Conservation (phyloP, 2,113 vertebrate species). For the Perccottus glenii region DNA sequence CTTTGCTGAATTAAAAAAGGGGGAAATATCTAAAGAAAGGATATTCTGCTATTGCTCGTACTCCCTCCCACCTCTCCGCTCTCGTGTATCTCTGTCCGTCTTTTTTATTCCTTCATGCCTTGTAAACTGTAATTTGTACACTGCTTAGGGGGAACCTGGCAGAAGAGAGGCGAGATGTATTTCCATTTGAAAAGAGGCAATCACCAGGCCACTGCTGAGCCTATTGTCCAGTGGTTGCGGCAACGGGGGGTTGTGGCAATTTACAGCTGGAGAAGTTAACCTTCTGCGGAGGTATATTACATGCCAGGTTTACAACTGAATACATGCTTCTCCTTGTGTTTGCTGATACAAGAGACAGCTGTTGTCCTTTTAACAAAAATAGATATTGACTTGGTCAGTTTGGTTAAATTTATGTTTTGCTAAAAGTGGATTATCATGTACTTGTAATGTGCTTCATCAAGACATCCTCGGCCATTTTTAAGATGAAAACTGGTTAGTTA, state of each 20-base stretch:
- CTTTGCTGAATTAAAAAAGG: conserved; percentile 88
- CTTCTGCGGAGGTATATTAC: conserved; percentile 65
- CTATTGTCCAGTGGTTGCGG: conserved; percentile 88
- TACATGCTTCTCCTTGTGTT: conserved; percentile 41
- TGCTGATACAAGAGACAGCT: conserved; percentile 27
- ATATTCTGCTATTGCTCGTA: conserved; percentile 83
- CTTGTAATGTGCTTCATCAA: neutral
- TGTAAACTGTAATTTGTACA: conserved; percentile 99
- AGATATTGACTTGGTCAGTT: neutral
- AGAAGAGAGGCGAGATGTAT: conserved; percentile 92
- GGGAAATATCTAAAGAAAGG: conserved; percentile 73
- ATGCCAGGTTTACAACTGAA: conserved; percentile 26
- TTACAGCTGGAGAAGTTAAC: conserved; percentile 82
- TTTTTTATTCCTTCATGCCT: conserved; percentile 85
- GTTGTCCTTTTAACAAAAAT: conserved; percentile 9
- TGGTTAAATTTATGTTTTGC: neutral
- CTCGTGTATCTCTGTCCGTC: conserved; percentile 50
- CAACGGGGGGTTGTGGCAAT: conserved; percentile 74
- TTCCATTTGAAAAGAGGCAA: conserved; percentile 99
- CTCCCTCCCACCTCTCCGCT: conserved; percentile 34
- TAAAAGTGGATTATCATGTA: neutral
- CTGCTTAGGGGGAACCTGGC: conserved; percentile 91
- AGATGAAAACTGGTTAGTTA: too few species aligned
- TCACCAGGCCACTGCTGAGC: conserved; percentile 96
- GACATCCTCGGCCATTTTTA: neutral